A percentile compares a stretch with the other conserved stretches of the same genome.
These are phyloP conservation scores for Platanista minor DNA, from an alignment of 2,113 vertebrate genomes.

Conservation along the genomic window DNA sequence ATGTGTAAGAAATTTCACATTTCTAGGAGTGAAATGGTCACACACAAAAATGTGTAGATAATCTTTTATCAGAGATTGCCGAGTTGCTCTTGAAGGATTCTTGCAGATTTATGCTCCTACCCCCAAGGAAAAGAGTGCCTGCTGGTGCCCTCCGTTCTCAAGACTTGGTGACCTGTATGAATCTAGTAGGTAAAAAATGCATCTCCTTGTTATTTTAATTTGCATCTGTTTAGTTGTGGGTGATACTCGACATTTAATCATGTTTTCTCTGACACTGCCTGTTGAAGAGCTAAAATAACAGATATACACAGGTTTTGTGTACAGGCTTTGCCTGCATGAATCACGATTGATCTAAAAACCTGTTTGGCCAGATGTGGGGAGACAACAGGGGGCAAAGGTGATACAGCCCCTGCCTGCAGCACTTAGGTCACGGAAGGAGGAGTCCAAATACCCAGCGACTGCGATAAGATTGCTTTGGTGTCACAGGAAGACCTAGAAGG, in stretches of 20 bases:
- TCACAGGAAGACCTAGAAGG: not conserved
- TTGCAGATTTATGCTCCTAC: not conserved
- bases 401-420: not conserved
- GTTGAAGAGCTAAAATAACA: not conserved
- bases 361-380: not conserved
- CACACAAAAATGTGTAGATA: not conserved
- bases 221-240: not conserved
- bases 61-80: not conserved
- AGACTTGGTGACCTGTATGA: not conserved
- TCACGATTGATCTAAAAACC: not conserved
- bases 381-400: not conserved
- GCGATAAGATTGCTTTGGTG: not conserved
- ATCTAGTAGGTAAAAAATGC: not conserved
- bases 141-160: not conserved
- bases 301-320: not conserved
- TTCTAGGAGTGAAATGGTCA: not conserved
- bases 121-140: not conserved
- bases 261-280: not conserved
- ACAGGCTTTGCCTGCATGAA: not conserved
- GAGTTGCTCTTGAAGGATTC: not conserved
- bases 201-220: not conserved
- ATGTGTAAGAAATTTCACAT: not conserved
- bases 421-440: not conserved
- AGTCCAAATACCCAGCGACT: not conserved
- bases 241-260: not conserved